Base-by-base conservation (phyloP, 2,113 vertebrate genomes). In the Perccottus glenii region DNA sequence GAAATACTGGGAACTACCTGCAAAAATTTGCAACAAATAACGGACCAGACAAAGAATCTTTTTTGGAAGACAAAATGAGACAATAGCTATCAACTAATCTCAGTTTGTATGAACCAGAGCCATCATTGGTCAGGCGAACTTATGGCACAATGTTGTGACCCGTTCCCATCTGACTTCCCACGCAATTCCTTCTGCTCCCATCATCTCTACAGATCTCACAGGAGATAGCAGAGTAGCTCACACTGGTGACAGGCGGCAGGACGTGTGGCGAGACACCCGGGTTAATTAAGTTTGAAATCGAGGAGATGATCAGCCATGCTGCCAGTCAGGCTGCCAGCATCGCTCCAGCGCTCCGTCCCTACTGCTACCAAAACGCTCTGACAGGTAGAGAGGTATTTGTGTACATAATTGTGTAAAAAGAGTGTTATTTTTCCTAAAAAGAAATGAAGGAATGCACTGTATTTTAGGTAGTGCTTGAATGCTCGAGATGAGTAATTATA, bases 221-320 rank as follows among this genome's bases (percentile, higher is more conserved):
- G 73, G 67, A 58, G 85, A 90, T 87, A 77, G 73, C 4, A 69
- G 77, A 64, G 56, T 19, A 40, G 51, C 68, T 50, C 56, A 77
- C 58, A 59, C 55, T 14, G 65, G 11, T 81, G 86, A 85, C 52
- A 66, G 75, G 71, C 64, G 33, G 5, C 83, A 78, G 63, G 80
- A 72, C 42, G 61, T 47, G 73, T 67, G 65, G 84, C 68, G 52
- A 10, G 71, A 67, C 77, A 74, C 72, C 67, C 51, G 42, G 85
- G 87, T 90, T 91, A 92, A 92, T 92, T 92, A 90, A 85, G 83
- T 91, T 87, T 88, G 82, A 87, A 92, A 92, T 90, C 82, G 40
- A 73, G 55, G 72, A 72, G 86, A 90, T 90, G 88, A 93, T 91
- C 88, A 83, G 84, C 49, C 53, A 62, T 42, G 74, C 85, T 78